These are phyloP conservation scores for Disparrhopalites patrizii DNA, from an alignment of 2,888 invertebrate species.

Conservation along the genomic window DNA sequence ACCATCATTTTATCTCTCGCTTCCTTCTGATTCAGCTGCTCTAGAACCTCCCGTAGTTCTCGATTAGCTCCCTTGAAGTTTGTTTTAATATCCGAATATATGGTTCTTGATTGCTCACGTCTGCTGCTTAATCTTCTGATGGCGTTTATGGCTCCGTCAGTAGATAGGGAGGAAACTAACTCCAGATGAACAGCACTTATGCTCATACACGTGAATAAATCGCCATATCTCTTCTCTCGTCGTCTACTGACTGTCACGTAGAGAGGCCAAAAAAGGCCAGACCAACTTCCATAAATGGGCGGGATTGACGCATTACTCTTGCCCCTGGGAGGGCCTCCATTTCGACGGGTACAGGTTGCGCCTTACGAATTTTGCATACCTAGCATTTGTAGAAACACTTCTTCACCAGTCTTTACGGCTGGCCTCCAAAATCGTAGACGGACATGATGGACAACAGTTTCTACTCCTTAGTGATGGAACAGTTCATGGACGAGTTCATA, in stretches of 20 bases:
- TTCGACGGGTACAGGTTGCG: slow-evolving; percentile 9
- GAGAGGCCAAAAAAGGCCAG: slow-evolving; percentile 13
- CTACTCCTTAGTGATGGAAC: slow-evolving; percentile 17
- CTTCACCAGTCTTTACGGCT: slow-evolving; percentile 9
- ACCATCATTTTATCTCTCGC: not conserved
- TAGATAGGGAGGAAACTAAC: slow-evolving; percentile 11
- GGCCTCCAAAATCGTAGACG: slow-evolving; percentile 23
- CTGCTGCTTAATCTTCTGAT: slow-evolving; percentile 35
- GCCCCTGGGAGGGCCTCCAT: slow-evolving; percentile 24
- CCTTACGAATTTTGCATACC: slow-evolving; percentile 3
- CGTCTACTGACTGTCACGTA: slow-evolving; percentile 1
- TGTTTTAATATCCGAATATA: slow-evolving; percentile 52
- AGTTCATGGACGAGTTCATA: slow-evolving; percentile 8
- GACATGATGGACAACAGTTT: slow-evolving; percentile 17
- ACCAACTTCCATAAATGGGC: slow-evolving; percentile 12
- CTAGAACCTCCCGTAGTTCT: slow-evolving; percentile 56
- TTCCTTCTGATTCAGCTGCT: slow-evolving; percentile 49
- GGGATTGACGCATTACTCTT: not conserved
- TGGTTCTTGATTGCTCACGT: slow-evolving; percentile 49
- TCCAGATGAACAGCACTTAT: slow-evolving; percentile 25
- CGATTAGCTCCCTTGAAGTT: slow-evolving; percentile 51
- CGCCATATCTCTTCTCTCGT: slow-evolving; percentile 18
- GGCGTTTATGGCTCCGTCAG: slow-evolving; percentile 23
- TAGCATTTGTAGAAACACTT: slow-evolving; percentile 13
- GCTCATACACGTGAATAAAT: slow-evolving; percentile 22